Percentiles rank a stretch among this genome's conserved stretches.
These are phyloP conservation scores for Acanthornis magna DNA, from an alignment of 2,797 vertebrate species.

Conservation along the genomic window DNA sequence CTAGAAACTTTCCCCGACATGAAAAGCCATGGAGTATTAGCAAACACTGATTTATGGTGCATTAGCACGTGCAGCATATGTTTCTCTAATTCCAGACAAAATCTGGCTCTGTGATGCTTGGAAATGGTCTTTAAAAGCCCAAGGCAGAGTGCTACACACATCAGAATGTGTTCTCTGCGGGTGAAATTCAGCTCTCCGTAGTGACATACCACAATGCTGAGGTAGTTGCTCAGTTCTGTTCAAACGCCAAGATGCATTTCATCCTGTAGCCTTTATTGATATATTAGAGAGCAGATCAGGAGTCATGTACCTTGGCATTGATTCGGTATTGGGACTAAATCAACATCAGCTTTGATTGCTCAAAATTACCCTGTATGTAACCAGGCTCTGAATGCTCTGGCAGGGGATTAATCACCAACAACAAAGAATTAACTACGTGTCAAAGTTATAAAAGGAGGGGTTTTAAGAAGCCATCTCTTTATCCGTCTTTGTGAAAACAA, in stretches of 20 bases:
- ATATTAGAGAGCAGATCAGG: neutral
- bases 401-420: neutral
- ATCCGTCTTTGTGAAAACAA: conserved; percentile 19
- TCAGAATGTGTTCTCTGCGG: neutral
- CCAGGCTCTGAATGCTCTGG: neutral
- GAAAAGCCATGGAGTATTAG: neutral
- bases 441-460: neutral
- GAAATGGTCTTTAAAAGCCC: neutral
- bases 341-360: neutral
- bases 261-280: neutral
- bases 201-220: conserved; percentile 6
- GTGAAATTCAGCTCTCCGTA: neutral
- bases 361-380: neutral
- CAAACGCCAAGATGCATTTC: neutral
- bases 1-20: neutral
- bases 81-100: neutral
- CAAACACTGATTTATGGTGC: neutral
- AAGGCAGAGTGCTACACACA: neutral
- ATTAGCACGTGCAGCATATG: neutral
- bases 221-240: neutral
- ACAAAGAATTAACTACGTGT: conserved; percentile 1
- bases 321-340: neutral
- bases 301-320: neutral
- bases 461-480: neutral
- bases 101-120: neutral